Evolutionary conservation across 2,888 invertebrate species (phyloP).

Genomic region (Chouioia cunea): DNA sequence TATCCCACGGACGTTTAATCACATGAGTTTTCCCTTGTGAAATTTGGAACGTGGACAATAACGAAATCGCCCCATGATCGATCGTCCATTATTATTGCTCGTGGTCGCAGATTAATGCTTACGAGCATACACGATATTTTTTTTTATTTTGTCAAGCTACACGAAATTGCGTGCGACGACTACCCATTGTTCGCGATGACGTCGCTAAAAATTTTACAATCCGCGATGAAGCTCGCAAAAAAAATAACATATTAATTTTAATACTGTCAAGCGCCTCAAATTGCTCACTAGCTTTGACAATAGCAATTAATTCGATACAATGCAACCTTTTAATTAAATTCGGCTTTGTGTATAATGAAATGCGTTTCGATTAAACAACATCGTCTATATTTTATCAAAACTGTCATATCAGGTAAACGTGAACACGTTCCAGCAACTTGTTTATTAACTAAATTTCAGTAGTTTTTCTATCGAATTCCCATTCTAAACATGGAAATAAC

Average conservation of each 20-base stretch:
- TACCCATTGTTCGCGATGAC: conserved; percentile 6
- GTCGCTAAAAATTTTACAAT: conserved; percentile 11
- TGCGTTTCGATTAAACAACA: too few relatives aligned
- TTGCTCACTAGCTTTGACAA: background rate
- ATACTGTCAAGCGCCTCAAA: background rate
- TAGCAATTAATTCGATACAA: conserved; percentile 29
- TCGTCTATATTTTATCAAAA: too few relatives aligned
- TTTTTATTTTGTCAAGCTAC: background rate
- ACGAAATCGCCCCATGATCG: conserved; percentile 6
- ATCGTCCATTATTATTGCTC: conserved; percentile 15
- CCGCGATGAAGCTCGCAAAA: background rate
- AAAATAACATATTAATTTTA: conserved; percentile 24
- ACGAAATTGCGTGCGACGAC: background rate
- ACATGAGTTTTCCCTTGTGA: background rate
- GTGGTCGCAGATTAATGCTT: background rate
- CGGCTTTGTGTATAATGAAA: too few relatives aligned
- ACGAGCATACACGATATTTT: background rate
- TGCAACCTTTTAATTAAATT: too few relatives aligned
- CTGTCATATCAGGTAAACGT: too few relatives aligned
- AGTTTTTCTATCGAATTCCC: too few relatives aligned
- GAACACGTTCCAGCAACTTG: too few relatives aligned
- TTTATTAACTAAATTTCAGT: too few relatives aligned
- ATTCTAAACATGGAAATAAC: too few relatives aligned
- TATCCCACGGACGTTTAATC: conserved; percentile 2
- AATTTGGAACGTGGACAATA: background rate